Evolutionary conservation across 2,888 invertebrate species (phyloP).

Genomic region (Lasioglossum vierecki): DNA sequence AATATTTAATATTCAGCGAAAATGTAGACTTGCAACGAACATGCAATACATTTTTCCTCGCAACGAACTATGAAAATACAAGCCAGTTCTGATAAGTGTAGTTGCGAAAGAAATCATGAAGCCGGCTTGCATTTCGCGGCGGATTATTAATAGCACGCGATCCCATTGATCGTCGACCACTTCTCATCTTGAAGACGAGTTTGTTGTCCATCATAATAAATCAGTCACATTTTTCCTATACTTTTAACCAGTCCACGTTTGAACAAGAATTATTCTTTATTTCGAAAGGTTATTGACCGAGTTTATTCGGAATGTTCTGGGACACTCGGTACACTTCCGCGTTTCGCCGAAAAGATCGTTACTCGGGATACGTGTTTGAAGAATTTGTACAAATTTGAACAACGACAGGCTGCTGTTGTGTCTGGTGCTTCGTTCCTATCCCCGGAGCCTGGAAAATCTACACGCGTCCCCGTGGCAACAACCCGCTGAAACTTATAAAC

Average conservation of each 20-base stretch:
- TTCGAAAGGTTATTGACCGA: background rate
- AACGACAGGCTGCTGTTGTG: background rate
- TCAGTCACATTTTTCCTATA: background rate
- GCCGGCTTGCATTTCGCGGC: background rate
- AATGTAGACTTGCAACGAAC: background rate
- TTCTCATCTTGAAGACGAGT: background rate
- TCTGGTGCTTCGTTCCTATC: background rate
- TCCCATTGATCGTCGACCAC: background rate
- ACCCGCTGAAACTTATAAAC: slow-evolving; percentile 21
- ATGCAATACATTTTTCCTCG: background rate
- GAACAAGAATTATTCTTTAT: background rate
- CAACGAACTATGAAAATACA: background rate
- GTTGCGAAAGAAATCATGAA: slow-evolving; percentile 2
- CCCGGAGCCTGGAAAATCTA: background rate
- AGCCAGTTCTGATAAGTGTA: background rate
- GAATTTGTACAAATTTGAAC: slow-evolving; percentile 16
- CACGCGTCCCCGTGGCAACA: slow-evolving; percentile 17
- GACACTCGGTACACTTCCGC: background rate
- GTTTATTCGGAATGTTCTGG: background rate
- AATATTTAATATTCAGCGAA: background rate
- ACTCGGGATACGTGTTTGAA: background rate
- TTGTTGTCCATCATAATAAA: background rate
- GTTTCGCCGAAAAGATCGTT: background rate
- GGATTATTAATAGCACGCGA: slow-evolving; percentile 5
- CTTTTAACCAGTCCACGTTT: background rate